These are phyloP conservation scores for Acrossocheilus wenchowensis DNA, from an alignment of 2,797 vertebrate species.

Conservation along the genomic window DNA sequence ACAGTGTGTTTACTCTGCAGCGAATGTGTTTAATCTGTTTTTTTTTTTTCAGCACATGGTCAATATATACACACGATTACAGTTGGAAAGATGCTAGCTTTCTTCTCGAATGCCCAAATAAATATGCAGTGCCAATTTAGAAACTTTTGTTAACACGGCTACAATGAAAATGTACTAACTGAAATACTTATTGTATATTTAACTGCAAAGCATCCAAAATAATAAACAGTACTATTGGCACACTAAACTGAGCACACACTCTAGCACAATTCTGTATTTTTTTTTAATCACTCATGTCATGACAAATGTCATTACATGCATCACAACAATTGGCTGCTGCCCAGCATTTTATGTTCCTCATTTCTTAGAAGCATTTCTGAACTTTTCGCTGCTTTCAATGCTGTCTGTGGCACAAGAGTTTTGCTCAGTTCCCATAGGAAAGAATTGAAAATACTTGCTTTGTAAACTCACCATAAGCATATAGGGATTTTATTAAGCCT, in stretches of 20 bases:
- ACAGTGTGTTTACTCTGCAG: not conserved
- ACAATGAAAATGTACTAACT: not conserved
- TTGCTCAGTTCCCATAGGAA: too few species aligned
- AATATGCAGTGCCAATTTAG: not conserved
- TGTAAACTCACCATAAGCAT: too few species aligned
- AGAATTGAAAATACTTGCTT: too few species aligned
- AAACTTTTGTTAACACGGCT: not conserved
- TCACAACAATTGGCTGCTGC: not conserved
- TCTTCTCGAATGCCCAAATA: not conserved
- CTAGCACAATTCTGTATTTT: not conserved
- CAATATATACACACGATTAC: not conserved
- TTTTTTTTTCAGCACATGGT: not conserved
- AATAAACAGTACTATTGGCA: not conserved
- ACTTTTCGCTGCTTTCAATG: not conserved
- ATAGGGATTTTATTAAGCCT: too few species aligned
- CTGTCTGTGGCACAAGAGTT: too few species aligned
- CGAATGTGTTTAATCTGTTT: not conserved
- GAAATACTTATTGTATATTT: not conserved
- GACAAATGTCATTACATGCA: not conserved
- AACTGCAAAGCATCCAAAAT: not conserved
- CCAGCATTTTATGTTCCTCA: not conserved
- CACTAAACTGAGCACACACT: not conserved
- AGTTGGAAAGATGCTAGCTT: not conserved
- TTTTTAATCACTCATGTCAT: not conserved
- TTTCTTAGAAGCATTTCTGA: not conserved